A percentile compares a stretch with the other conserved stretches of the same genome.
Conservation (phyloP, 64 coral and sea anemone genomes). For the Actinia equina region DNA sequence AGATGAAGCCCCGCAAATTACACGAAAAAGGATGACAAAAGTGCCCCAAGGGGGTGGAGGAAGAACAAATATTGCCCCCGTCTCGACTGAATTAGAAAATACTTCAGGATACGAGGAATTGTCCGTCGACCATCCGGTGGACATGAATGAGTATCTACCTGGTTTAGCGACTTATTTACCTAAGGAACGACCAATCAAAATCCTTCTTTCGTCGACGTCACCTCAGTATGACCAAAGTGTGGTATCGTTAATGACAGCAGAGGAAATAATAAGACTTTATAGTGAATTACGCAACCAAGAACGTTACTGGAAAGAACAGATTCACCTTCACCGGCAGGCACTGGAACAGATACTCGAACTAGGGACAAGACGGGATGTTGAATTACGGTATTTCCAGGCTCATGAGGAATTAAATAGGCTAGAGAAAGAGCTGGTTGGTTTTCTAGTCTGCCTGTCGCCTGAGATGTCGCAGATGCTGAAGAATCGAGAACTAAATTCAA, state of each 20-base stretch:
- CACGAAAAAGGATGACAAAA: not conserved
- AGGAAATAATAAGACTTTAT: not conserved
- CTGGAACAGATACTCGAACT: slow-evolving; percentile 35
- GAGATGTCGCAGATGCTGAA: slow-evolving; percentile 21
- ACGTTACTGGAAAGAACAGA: slow-evolving; percentile 39
- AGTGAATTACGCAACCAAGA: slow-evolving; percentile 24
- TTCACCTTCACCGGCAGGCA: slow-evolving; percentile 24
- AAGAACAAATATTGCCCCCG: not conserved
- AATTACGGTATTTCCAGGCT: slow-evolving; percentile 37
- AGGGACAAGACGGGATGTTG: slow-evolving; percentile 34
- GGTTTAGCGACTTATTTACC: not conserved
- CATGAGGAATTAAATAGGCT: slow-evolving; percentile 41
- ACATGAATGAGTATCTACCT: not conserved
- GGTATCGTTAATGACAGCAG: not conserved
- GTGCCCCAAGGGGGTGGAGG: not conserved
- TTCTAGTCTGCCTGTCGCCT: slow-evolving; percentile 33
- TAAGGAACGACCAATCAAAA: not conserved
- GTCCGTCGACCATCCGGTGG: slow-evolving; percentile 6
- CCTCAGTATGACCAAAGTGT: not conserved
- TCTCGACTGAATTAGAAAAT: not conserved
- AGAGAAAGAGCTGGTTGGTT: slow-evolving; percentile 37
- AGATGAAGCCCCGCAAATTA: slow-evolving; percentile 4
- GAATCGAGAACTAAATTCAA: not conserved
- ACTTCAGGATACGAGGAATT: slow-evolving; percentile 17
- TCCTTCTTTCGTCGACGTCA: not conserved